Base-by-base conservation (phyloP, 2,888 invertebrate genomes). In the Calliscelio sp. region DNA sequence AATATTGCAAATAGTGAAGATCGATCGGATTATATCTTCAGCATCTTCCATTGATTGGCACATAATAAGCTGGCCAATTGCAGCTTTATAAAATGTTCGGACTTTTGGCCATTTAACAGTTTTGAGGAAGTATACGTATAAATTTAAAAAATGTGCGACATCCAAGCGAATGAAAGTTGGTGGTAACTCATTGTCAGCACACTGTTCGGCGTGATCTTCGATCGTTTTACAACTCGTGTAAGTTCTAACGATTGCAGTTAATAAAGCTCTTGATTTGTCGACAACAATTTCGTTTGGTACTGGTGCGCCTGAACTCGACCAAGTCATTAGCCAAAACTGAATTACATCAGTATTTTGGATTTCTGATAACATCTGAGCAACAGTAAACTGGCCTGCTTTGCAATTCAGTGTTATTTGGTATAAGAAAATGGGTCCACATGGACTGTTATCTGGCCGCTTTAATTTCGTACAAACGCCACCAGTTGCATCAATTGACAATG, bases 351-450 rank as follows among this genome's bases (percentile, higher is more conserved):
- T 84, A 14, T 68, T 61, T 6, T 88, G 86, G 1, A 22, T 22
- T 78, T 87, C 88, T 0, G 75, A 82, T 14, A 87, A 11, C 87
- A 88, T 85, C 73, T 87, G 86, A 4, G 59, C 16, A 1, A 88
- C 66, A 4, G 85, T 57, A 49, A 88, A 85, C 35, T 87, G 84
- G 2, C 86, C 84, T 53, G 80, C 74, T 22, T 57, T 44, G 16
- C 73, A 75, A 49, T 80, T 79, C 2, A 85, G 59, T 1, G 80
- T 74, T 2, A 73, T 46, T 16, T 70, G 73, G 65, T 88, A 88
- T 2, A 81, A 8, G 41, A 86, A 87, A 11, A 87, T 85, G 16
- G 74, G 78, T 0, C 71, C 57, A 16, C 53, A 57, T 11, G 78
- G 68, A 41, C 57, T 53, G 11, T 41, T 53, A 0, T 87, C 24